phyloP scores from a whole-genome alignment of 2,797 vertebrate genomes.

The Loris lydekkerianus region DNA sequence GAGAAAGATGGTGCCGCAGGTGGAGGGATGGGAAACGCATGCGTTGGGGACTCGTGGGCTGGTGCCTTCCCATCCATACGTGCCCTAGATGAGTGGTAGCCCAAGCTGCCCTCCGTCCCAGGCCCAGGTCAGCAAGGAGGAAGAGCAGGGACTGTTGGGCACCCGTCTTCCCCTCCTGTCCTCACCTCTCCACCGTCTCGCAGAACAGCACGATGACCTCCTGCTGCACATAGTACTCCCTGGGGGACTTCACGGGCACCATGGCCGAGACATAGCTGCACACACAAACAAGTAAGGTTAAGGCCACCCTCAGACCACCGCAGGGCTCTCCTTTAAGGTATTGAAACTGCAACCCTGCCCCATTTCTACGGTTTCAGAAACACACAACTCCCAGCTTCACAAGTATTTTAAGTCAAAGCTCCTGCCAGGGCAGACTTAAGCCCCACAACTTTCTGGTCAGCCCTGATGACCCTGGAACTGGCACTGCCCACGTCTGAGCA shows the following conservation, averaged over 20 bases:
- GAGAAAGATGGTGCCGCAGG: background rate
- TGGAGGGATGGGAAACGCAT: too few relatives aligned
- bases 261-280: slow-evolving; percentile 98
- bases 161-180: too few relatives aligned
- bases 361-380: background rate
- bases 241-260: slow-evolving; percentile 99
- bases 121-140: fast-evolving
- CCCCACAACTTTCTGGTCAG: background rate
- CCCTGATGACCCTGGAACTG: background rate
- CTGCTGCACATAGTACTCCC: slow-evolving; percentile 98
- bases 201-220: slow-evolving; percentile 99
- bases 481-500: background rate
- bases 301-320: fast-evolving
- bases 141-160: background rate
- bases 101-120: background rate
- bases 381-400: fast-evolving
- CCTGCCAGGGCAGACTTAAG: background rate
- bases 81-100: background rate
- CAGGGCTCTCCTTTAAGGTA: too few relatives aligned
- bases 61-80: background rate
- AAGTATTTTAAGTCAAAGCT: too few relatives aligned
- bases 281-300: slow-evolving; percentile 29
- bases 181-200: slow-evolving; percentile 98
- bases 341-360: background rate
- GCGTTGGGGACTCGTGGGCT: fast-evolving